Evolutionary conservation across 2,113 vertebrate species (phyloP).

Genomic region (Drymodes brunneopygia): DNA sequence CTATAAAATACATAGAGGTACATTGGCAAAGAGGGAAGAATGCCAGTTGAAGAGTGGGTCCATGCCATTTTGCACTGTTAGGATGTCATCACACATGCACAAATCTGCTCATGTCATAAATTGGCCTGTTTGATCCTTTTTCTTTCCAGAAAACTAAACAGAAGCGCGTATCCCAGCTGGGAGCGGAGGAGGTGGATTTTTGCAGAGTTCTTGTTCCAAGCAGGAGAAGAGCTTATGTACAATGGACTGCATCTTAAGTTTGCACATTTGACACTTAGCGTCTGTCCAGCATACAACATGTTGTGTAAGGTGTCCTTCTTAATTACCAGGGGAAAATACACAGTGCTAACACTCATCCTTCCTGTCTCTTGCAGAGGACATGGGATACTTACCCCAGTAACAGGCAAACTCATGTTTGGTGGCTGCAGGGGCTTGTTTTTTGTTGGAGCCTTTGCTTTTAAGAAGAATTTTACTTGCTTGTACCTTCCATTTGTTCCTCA

Average conservation of each 20-base stretch:
- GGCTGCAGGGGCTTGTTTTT: neutral
- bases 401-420: neutral
- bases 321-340: neutral
- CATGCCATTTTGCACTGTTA: neutral
- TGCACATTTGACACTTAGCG: neutral
- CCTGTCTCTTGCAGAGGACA: neutral
- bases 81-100: neutral
- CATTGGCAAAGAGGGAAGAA: neutral
- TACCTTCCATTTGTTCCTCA: neutral
- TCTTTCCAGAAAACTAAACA: neutral
- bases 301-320: neutral
- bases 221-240: neutral
- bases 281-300: neutral
- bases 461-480: neutral
- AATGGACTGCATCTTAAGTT: neutral
- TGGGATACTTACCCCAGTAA: neutral
- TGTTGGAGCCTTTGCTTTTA: neutral
- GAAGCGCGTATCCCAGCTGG: rapidly evolving
- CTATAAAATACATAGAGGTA: neutral
- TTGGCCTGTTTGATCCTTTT: neutral
- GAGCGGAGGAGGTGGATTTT: neutral
- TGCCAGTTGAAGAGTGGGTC: neutral
- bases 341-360: neutral
- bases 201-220: neutral
- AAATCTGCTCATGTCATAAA: neutral